Evolutionary conservation across 2,113 vertebrate genomes (phyloP).

Genomic region (Tricholaema leucomelas): DNA sequence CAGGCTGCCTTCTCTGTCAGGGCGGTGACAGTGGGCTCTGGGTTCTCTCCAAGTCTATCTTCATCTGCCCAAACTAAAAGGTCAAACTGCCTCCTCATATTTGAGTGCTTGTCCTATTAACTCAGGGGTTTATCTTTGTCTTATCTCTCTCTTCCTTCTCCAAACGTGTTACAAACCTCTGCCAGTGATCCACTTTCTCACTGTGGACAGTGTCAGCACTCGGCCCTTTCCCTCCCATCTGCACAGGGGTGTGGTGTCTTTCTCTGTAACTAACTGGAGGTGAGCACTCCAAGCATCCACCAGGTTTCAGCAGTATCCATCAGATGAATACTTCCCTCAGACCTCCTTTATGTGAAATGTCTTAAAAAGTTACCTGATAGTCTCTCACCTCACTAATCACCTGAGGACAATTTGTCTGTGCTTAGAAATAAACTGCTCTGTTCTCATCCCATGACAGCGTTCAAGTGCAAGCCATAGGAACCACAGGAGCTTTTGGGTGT

Average conservation of each 20-base stretch:
- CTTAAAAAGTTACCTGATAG: not conserved
- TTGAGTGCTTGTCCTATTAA: not conserved
- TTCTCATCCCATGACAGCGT: not conserved
- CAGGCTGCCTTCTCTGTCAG: not conserved
- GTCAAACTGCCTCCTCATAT: not conserved
- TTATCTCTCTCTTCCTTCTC: not conserved
- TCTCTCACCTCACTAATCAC: not conserved
- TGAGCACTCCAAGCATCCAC: not conserved
- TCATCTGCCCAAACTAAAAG: not conserved
- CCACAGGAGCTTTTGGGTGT: not conserved
- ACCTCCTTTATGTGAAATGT: not conserved
- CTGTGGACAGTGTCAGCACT: not conserved
- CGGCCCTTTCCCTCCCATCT: not conserved
- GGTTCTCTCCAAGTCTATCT: not conserved
- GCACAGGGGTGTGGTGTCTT: not conserved
- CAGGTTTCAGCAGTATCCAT: not conserved
- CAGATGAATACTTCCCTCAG: not conserved
- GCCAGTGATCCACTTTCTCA: not conserved
- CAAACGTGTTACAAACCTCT: not conserved
- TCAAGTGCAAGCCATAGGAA: not conserved
- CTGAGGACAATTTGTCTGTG: not conserved
- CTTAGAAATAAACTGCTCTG: not conserved
- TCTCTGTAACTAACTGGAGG: not conserved
- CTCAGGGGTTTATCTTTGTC: fast-evolving
- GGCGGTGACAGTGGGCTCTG: not conserved